Conservation (phyloP, 30 jellyfish, hydroid and myxozoan species). For the Aurelia sp. region DNA sequence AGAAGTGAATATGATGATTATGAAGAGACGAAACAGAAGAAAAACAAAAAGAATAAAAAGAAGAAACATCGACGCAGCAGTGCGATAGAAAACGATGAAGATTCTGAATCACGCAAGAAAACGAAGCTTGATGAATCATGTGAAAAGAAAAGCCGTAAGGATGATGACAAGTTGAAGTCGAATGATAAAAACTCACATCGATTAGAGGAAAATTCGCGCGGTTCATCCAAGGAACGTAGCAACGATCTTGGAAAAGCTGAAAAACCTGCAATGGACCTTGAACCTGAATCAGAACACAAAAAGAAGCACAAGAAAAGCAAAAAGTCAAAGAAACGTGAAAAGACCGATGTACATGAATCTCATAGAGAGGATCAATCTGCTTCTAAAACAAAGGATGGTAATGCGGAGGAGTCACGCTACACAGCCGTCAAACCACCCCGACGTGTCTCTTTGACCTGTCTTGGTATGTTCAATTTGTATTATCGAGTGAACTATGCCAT, state of each 20-base stretch:
- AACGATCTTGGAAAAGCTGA: no score
- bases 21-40: conserved; percentile 1
- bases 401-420: conserved; percentile 32
- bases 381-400: background rate
- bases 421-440: conserved; percentile 39
- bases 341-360: background rate
- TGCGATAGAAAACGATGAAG: no score
- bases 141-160: no score
- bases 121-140: no score
- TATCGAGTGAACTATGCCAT: no score
- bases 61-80: background rate
- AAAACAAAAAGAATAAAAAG: conserved; percentile 26
- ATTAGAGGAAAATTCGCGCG: no score
- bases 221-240: no score
- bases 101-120: no score
- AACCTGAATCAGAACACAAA: background rate
- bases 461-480: conserved; percentile 1
- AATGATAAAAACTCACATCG: no score
- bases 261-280: background rate
- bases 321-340: background rate
- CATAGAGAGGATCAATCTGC: background rate
- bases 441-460: conserved; percentile 11
- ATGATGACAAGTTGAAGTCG: no score
- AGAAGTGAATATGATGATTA: conserved; percentile 3
- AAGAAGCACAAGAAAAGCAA: background rate